Base-by-base conservation (phyloP, 1,140 invertebrate genomes). In the Drosophila cardini region DNA sequence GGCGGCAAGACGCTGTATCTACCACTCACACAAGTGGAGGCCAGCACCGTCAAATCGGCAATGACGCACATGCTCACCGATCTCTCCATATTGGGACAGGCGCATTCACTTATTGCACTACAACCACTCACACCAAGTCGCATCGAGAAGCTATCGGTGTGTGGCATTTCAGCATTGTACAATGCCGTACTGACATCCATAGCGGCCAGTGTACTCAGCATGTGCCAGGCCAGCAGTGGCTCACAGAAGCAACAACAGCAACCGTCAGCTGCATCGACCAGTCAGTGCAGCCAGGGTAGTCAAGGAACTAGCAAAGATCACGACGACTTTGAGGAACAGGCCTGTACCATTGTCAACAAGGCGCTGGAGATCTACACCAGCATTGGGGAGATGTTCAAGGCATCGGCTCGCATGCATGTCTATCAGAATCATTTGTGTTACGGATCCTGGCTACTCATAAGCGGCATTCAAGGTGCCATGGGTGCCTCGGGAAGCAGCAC, bases 371-470 rank as follows among this genome's bases (percentile, higher is more conserved):
- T 98, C 72, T 98, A 97, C 91, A 96, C 95, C 77, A 94, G 94
- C 68, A 95, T 98, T 38, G 96, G 96, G 2, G 94, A 94, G 72
- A 95, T 95, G 11, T 96, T 98, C 65, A 96, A 96, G 92, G 94
- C 94, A 53, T 98, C 97, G 6, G 97, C 97, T 0, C 93, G 97
- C 75, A 96, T 97, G 10, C 90, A 97, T 95, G 94, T 97, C 70
- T 95, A 96, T 69, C 97, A 98, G 93, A 98, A 98, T 93, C 95
- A 98, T 86, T 93, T 98, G 48, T 94, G 98, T 91, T 95, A 97
- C 74, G 97, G 97, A 7, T 95, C 96, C 0, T 98, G 97, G 97
- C 93, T 98, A 21, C 91, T 98, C 11, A 94, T 98, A 13, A 96
- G 95, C 58, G 97, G 97, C 8, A 93, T 98, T n/a, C 97, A 98